Conservation (phyloP, 2,888 invertebrate genomes). For the Aradus depressus region DNA sequence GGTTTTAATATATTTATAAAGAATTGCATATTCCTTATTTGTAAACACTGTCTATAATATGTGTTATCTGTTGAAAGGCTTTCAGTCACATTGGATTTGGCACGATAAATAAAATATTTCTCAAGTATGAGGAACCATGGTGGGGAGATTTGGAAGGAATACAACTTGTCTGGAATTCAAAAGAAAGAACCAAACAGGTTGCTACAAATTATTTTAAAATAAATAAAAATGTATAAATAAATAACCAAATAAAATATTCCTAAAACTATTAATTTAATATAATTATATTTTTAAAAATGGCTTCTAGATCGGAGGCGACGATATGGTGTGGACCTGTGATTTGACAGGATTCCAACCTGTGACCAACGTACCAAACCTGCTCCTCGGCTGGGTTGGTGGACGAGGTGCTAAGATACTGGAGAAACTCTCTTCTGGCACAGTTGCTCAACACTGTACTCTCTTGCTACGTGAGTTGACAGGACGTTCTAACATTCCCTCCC, state of each 20-base stretch:
- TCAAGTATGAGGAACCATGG: constrained; percentile 51
- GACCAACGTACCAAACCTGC: constrained; percentile 39
- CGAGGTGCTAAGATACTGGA: constrained; percentile 48
- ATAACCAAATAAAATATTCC: no score
- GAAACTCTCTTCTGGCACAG: constrained; percentile 40
- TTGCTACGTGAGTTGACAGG: constrained; percentile 37
- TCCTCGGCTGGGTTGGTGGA: constrained; percentile 56
- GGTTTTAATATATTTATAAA: not conserved
- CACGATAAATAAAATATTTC: constrained; percentile 53
- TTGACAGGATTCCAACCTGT: constrained; percentile 55
- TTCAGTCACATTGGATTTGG: constrained; percentile 51
- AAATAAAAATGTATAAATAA: no score
- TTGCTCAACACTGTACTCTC: constrained; percentile 43
- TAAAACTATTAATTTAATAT: not conserved
- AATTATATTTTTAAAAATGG: not conserved
- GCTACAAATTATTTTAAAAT: no score
- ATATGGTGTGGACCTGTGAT: constrained; percentile 44
- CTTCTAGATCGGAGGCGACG: constrained; percentile 10
- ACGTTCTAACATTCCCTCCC: constrained; percentile 40
- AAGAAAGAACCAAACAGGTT: constrained; percentile 22
- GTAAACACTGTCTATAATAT: not conserved
- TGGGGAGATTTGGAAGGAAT: constrained; percentile 47
- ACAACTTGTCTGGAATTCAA: constrained; percentile 44
- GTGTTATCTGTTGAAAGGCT: constrained; percentile 33
- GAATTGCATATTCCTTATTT: not conserved